A percentile compares a stretch with the other conserved stretches of the same genome.
Conservation (phyloP, 2,888 invertebrate species). For the Actias luna region DNA sequence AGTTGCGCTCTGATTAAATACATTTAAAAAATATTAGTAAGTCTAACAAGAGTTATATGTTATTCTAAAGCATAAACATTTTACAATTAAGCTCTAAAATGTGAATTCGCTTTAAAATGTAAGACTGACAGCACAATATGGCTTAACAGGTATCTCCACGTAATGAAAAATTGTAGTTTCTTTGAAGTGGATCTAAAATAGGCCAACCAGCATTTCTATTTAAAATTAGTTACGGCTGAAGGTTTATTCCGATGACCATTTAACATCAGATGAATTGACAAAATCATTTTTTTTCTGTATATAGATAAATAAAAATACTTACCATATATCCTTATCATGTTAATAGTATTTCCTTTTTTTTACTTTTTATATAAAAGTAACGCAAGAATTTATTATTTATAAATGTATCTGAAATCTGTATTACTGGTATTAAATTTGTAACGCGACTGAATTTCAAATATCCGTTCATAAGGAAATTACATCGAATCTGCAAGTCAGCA, state of each 20-base stretch:
- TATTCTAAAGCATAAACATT: no score
- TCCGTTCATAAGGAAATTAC: slow-evolving; percentile 20
- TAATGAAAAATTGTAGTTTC: no score
- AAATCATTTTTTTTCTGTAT: not conserved
- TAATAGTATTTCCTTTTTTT: not conserved
- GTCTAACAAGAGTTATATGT: no score
- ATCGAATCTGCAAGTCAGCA: slow-evolving; percentile 46
- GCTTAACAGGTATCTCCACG: no score
- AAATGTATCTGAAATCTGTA: slow-evolving; percentile 5
- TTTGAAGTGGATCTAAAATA: no score
- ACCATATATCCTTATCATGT: not conserved
- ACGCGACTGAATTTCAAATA: slow-evolving; percentile 33
- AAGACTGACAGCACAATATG: no score
- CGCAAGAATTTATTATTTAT: not conserved
- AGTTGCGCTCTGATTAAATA: no score
- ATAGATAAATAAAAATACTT: not conserved
- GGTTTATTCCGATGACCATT: not conserved
- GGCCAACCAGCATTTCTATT: no score
- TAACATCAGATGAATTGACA: not conserved
- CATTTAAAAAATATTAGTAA: no score
- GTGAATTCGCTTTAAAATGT: no score
- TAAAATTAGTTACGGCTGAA: not conserved
- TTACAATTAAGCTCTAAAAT: no score
- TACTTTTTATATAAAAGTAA: not conserved
- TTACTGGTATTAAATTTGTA: slow-evolving; percentile 19